Base-by-base conservation (phyloP, 2,113 vertebrate species). In the Passerina amoena region DNA sequence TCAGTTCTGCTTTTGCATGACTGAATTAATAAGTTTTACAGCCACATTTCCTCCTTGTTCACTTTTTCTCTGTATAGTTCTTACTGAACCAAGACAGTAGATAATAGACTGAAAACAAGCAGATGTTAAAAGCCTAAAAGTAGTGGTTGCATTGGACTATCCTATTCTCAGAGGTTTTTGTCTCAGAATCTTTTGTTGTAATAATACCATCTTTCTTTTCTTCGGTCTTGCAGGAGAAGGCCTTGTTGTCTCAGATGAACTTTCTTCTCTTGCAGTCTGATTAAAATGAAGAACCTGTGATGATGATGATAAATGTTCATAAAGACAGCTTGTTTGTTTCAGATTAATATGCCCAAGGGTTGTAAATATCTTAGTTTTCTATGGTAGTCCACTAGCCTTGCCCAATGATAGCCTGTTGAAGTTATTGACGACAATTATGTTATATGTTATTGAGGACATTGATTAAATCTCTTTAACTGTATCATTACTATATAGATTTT, bases 281-380 rank as follows among this genome's bases (percentile, higher is more conserved):
- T 94, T 90, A 70, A 96, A 96, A 81, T 90, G 94, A 82, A 97
- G 95, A 79, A 96, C 96, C 92, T 97, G 89, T 75, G 75, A n/a
- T 59, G 31, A 79, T 47, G 23, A 81, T 50, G 37, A 64, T n/a
- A 92, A 82, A 61, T 64, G 14, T 91, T 88, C 37, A 35, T 57
- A 56, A 86, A 86, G 24, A 66, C 24, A 72, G 15, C 10, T 69
- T 78, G 12, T 14, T 85, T 83, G 57, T 24, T 64, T 61, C 42
- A 69, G 45, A 69, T 38, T 50, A 68, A 64, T 50, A 19, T 69
- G 9, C 27, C 20, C 9, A 35, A 63, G 8, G 2, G 6, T 47
- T 80, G 8, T 50, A 63, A 38, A 33, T 22, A 7, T 18, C 9
- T 82, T 53, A 2, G 9, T 69, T 77, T 91, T 45, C 33, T 68